A percentile compares a stretch with the other conserved stretches of the same genome.
These are phyloP conservation scores for Tanytarsus gracilentus DNA, from an alignment of 2,888 invertebrate genomes.

Conservation along the genomic window DNA sequence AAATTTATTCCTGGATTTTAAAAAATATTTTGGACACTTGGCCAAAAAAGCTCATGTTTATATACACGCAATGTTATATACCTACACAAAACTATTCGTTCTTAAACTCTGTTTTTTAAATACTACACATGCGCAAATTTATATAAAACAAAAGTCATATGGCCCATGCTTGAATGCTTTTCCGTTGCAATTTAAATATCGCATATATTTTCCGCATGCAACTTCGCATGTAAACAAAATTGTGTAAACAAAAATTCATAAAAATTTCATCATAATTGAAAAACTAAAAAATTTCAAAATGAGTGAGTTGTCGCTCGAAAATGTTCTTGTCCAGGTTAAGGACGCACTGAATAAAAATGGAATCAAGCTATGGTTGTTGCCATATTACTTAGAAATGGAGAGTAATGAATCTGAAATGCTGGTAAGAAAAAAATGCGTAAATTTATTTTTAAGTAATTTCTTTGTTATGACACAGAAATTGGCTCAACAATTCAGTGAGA, in stretches of 20 bases:
- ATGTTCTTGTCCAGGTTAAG: slow-evolving; percentile 55
- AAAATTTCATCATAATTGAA: too few relatives aligned
- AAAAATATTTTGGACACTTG: too few relatives aligned
- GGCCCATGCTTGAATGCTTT: too few relatives aligned
- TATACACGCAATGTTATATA: too few relatives aligned
- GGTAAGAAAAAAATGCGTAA: slow-evolving; percentile 35
- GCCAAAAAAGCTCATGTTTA: too few relatives aligned
- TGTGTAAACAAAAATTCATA: too few relatives aligned
- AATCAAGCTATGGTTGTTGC: slow-evolving; percentile 67
- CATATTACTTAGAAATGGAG: slow-evolving; percentile 52
- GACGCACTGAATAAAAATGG: slow-evolving; percentile 57
- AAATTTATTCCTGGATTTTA: too few relatives aligned
- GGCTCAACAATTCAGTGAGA: slow-evolving; percentile 50
- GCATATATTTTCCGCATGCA: background rate
- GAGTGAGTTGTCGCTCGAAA: slow-evolving; percentile 43
- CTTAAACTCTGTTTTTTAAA: too few relatives aligned
- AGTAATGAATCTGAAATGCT: slow-evolving; percentile 42
- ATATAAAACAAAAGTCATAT: too few relatives aligned
- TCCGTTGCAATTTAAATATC: too few relatives aligned
- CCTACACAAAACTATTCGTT: too few relatives aligned
- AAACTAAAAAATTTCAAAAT: background rate
- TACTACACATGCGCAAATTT: background rate
- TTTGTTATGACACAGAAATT: slow-evolving; percentile 47
- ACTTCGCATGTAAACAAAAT: background rate
- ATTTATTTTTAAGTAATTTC: slow-evolving; percentile 12